Evolutionary conservation across 1,140 invertebrate genomes (phyloP), one percentile per base, ranked within the genome.

Genomic region (Hyposmocoma kahamanoa): DNA sequence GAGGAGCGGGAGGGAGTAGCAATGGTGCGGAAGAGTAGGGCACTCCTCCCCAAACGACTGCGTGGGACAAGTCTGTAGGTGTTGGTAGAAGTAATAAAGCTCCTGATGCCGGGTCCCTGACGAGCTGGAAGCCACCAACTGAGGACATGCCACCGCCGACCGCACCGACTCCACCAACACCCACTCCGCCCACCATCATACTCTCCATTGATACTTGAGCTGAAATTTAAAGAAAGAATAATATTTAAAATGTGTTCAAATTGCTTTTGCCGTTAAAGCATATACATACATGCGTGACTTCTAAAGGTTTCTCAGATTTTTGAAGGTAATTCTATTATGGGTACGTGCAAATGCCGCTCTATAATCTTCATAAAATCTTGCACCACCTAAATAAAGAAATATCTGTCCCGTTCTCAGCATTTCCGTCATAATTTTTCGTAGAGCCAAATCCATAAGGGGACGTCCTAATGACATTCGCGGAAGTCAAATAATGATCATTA

Each of bases 21-120:
- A 91, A 73, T 15, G 90, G 89, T 1, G 90, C 86, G 3, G 90
- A 87, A 26, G 87, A 88, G 72, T 88, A 91, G 39, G 88, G 87
- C 59, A 91, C 90, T 62, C 88, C 90, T 42, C 91, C 91, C 92
- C 89, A 92, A 2, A 93, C 90, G n/a, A 93, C 91, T 1, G 92
- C 89, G 71, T 93, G 92, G 59, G 92, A 92, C 67, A 92, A 89
- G 77, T 94, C 93, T 88, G 89, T 74, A 0, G 91, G 88, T 9
- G 90, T 85, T 34, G 94, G 94, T 50, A 96, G 89, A 34, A 96
- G 88, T 34, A 95, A 88, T 26, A 95, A 87, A 52, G 95, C 92
- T 26, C 94, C 94, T 15, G 91, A 93, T 11, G 92, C 88, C 18
- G 94, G 92, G 83, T 96, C 95, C 39, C 95, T 89, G 34, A 94